Evolutionary conservation across 2,797 vertebrate genomes (phyloP).

Genomic region (Alca torda): DNA sequence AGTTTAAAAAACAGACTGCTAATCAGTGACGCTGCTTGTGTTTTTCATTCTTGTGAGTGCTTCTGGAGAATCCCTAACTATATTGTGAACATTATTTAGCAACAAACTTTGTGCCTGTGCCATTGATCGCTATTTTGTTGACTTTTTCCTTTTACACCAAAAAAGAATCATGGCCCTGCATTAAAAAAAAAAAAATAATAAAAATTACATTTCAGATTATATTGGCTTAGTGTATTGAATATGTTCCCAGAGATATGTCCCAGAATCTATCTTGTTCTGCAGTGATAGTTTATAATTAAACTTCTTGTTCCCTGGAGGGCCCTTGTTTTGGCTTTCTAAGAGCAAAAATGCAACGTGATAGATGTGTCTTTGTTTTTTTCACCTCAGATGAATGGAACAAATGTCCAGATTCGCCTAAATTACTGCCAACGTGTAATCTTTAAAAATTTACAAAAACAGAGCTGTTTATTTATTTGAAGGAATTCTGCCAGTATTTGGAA

Average conservation of each 20-base stretch:
- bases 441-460: neutral
- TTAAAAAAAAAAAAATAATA: neutral
- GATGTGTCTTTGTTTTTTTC: neutral
- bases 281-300: slow-evolving; percentile 36
- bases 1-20: neutral
- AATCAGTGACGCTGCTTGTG: neutral
- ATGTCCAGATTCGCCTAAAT: neutral
- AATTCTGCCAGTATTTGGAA: slow-evolving; percentile 46
- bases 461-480: slow-evolving; percentile 31
- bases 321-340: neutral
- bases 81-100: neutral
- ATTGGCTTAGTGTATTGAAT: neutral
- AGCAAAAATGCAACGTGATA: neutral
- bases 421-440: slow-evolving; percentile 14
- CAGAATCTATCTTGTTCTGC: neutral
- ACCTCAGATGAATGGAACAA: slow-evolving; percentile 11
- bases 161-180: neutral
- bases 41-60: neutral
- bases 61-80: neutral
- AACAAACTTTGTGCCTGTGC: neutral
- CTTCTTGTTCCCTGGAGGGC: neutral
- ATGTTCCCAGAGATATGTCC: neutral
- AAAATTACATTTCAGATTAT: neutral
- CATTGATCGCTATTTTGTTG: neutral
- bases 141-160: neutral